Conservation (phyloP, 1,140 invertebrate species). For the Temnothorax curvispinosus region DNA sequence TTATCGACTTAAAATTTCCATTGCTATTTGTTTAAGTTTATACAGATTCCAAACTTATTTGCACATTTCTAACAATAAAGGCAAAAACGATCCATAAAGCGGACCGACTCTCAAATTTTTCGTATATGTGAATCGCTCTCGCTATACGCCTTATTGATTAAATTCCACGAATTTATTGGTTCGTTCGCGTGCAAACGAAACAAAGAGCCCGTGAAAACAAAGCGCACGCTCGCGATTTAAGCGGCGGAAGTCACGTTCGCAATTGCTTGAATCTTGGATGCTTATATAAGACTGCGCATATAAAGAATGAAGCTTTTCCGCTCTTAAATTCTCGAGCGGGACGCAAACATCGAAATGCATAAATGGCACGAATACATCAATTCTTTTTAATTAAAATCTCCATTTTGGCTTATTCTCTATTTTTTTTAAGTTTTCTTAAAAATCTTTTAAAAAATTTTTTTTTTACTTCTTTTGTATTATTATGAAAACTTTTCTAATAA, state of each 20-base stretch:
- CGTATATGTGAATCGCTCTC: slow-evolving; percentile 15
- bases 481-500: too few relatives aligned
- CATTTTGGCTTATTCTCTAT: too few relatives aligned
- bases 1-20: background rate
- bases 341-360: background rate
- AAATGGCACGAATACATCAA: too few relatives aligned
- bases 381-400: too few relatives aligned
- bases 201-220: slow-evolving; percentile 42
- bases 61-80: slow-evolving; percentile 4
- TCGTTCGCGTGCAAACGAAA: background rate
- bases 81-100: slow-evolving; percentile 6
- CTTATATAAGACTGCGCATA: background rate
- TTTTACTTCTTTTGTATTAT: too few relatives aligned
- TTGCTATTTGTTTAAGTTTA: background rate
- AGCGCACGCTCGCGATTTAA: slow-evolving; percentile 26
- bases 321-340: background rate
- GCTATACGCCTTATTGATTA: slow-evolving; percentile 41
- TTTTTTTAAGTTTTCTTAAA: too few relatives aligned
- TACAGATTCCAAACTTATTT: background rate
- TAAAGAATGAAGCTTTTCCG: background rate
- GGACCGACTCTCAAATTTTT: slow-evolving; percentile 42
- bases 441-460: too few relatives aligned
- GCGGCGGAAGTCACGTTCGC: slow-evolving; percentile 18
- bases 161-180: slow-evolving; percentile 53
- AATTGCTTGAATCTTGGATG: slow-evolving; percentile 33